Conservation (phyloP, 23 tunicate species). For the Halocynthia aurantium region DNA sequence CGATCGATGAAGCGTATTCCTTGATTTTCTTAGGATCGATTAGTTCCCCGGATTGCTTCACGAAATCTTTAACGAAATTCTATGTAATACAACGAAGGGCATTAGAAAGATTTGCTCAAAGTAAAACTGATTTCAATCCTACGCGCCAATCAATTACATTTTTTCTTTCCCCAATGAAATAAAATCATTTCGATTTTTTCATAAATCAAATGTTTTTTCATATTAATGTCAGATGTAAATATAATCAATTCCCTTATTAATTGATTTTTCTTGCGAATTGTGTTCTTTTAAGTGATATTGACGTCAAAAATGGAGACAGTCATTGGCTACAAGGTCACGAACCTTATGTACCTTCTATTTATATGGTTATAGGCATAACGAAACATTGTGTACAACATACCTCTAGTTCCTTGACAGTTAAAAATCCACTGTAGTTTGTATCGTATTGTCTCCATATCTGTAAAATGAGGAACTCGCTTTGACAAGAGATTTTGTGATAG, state of each 20-base stretch:
- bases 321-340: too few species aligned
- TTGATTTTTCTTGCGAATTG: too few species aligned
- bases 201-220: background rate
- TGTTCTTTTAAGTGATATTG: too few species aligned
- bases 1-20: slow-evolving; percentile 70
- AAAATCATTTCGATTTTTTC: background rate
- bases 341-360: too few species aligned
- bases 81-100: background rate
- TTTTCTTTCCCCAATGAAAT: too few species aligned
- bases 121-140: too few species aligned
- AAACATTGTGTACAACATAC: slow-evolving; percentile 18
- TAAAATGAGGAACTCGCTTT: background rate
- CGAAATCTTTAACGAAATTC: slow-evolving; percentile 75
- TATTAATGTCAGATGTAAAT: too few species aligned
- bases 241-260: too few species aligned
- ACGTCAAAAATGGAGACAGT: too few species aligned
- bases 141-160: too few species aligned
- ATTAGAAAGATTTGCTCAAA: too few species aligned
- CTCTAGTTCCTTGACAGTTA: slow-evolving; percentile 53
- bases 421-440: slow-evolving; percentile 53
- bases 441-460: slow-evolving; percentile 87
- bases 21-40: slow-evolving; percentile 31
- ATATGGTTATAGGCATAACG: too few species aligned
- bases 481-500: background rate
- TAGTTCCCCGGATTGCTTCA: slow-evolving; percentile 39